Evolutionary conservation across 2,888 invertebrate genomes (phyloP).

Genomic region (Phengaris arion): DNA sequence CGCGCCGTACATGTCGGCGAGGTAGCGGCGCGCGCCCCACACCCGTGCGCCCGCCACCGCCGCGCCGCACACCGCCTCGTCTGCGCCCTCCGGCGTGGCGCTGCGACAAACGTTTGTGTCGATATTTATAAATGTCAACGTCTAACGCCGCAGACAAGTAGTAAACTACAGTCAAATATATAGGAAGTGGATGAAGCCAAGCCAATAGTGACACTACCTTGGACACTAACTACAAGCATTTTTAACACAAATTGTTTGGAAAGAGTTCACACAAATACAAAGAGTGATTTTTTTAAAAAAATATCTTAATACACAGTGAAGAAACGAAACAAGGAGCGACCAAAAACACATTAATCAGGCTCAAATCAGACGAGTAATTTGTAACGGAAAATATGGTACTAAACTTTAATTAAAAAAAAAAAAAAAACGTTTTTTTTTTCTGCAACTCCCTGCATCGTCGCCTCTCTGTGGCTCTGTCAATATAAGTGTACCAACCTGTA

Average conservation of each 20-base stretch:
- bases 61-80: slow-evolving; percentile 35
- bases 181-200: neutral
- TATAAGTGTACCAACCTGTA: slow-evolving; percentile 48
- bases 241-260: too few relatives aligned
- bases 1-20: slow-evolving; percentile 42
- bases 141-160: neutral
- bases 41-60: slow-evolving; percentile 37
- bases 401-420: neutral
- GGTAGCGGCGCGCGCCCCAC: slow-evolving; percentile 30
- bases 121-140: neutral
- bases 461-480: neutral
- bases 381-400: neutral
- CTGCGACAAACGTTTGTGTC: neutral
- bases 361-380: neutral
- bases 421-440: neutral
- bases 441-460: slow-evolving; percentile 14
- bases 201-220: neutral
- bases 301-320: neutral
- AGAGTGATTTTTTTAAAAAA: too few relatives aligned
- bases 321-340: slow-evolving; percentile 15
- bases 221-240: neutral
- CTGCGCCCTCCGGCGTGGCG: slow-evolving; percentile 24
- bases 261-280: too few relatives aligned
- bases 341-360: neutral
- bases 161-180: too few relatives aligned